Percentiles rank a stretch among this genome's conserved stretches.
phyloP scores from a whole-genome alignment of 2,888 invertebrate genomes.

The Girardia tigrina region DNA sequence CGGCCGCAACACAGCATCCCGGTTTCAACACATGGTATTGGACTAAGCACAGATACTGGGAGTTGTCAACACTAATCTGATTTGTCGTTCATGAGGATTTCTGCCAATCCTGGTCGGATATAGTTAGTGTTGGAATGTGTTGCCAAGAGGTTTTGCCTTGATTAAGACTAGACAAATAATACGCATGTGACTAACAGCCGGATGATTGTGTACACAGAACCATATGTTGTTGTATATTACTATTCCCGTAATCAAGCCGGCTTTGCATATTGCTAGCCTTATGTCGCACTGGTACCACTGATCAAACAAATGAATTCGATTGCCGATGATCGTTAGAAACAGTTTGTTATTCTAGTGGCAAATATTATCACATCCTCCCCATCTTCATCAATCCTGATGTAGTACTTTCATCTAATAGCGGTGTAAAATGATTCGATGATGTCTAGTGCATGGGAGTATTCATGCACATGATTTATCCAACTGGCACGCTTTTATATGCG shows the following conservation, averaged over 20 bases:
- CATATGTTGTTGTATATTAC: slow-evolving; percentile 23
- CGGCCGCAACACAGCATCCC: background rate
- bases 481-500: background rate
- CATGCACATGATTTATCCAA: slow-evolving; percentile 13
- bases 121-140: slow-evolving; percentile 12
- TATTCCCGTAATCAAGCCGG: slow-evolving; percentile 15
- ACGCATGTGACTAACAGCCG: slow-evolving; percentile 15
- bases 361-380: slow-evolving; percentile 15
- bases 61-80: slow-evolving; percentile 3
- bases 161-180: slow-evolving; percentile 1
- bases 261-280: slow-evolving; percentile 20
- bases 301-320: slow-evolving; percentile 12
- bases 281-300: slow-evolving; percentile 23
- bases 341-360: slow-evolving; percentile 23
- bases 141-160: slow-evolving; percentile 3
- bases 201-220: slow-evolving; percentile 20
- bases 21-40: background rate
- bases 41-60: background rate
- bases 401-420: slow-evolving; percentile 19
- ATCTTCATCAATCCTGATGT: slow-evolving; percentile 11
- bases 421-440: slow-evolving; percentile 10
- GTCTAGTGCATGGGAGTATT: background rate
- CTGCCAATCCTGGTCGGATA: background rate
- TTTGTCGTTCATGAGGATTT: background rate
- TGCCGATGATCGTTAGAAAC: slow-evolving; percentile 6